Evolutionary conservation across 2,888 invertebrate species (phyloP), one percentile per base, ranked within the genome.

Genomic region (Teleiodes luculella): DNA sequence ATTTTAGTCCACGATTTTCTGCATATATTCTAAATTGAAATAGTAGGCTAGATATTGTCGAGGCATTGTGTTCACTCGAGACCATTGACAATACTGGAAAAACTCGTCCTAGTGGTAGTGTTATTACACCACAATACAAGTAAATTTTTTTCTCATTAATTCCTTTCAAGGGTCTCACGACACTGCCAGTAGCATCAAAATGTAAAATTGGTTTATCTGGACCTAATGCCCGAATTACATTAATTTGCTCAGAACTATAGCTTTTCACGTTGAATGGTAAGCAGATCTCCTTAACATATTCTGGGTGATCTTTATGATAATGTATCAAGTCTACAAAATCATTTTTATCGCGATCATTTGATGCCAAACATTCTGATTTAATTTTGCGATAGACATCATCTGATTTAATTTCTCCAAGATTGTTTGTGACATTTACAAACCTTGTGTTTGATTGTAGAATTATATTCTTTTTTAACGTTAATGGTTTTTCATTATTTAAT

Each of bases 31-130:
- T 37, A 14, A 14, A 37, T 3, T 37, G 11, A 7, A 13, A 11
- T 14, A 37, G 13, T 11, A 37, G 3, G 6, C 37, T 2, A 14
- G 1, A 5, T 11, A 37, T 37, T 4, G 37, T 14, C 37, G 3
- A 13, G 37, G 37, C 7, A n/a, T 13, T 37, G 37, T 37, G 37
- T 5, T 3, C 11, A n/a, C 14, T 14, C 6, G 51, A 14, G 7
- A 52, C 24, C 52, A 52, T 52, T 4, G 33, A 18, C 7, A 24
- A 52, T 1, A 52, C 3, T 10, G 33, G 33, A n/a, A 33, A 52
- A 11, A 52, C 13, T 5, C 45, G 33, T n/a, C 24, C n/a, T 24
- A 24, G 18, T 7, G 13, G 33, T 1, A 37, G 10, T 37, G 20
- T 37, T 13, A 37, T 14, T 13, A 37, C 37, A 14, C 37, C 37